These are phyloP conservation scores for Nomia melanderi DNA, from an alignment of 1,140 invertebrate species.

Conservation along the genomic window DNA sequence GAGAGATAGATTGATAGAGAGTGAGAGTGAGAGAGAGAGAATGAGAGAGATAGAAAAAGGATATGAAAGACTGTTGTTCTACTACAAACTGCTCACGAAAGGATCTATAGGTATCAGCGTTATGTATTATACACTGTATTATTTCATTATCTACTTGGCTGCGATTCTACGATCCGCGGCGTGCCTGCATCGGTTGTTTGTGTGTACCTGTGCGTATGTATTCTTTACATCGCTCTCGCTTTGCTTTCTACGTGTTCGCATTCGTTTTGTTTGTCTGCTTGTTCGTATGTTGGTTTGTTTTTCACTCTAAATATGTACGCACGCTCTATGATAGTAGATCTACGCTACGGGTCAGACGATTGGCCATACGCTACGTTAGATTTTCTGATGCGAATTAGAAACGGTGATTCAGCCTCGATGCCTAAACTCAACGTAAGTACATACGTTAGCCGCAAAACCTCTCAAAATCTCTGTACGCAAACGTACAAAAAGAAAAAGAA, in stretches of 20 bases:
- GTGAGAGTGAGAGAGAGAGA: constrained; percentile 2
- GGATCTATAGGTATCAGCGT: constrained; percentile 30
- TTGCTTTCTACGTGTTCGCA: not conserved
- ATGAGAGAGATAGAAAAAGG: no score
- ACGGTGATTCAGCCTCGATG: constrained; percentile 46
- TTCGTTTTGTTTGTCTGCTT: not conserved
- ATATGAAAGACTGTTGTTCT: constrained; percentile 17
- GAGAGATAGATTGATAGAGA: no score
- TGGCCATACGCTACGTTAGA: constrained; percentile 54
- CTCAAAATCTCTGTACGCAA: constrained; percentile 4
- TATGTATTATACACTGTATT: constrained; percentile 22
- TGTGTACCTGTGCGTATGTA: not conserved
- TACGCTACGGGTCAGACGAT: not conserved
- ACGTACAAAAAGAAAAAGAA: not conserved
- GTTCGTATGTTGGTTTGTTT: no score
- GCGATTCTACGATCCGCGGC: constrained; percentile 58
- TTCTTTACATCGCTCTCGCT: not conserved
- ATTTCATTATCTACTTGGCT: constrained; percentile 47
- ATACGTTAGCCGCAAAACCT: constrained; percentile 21
- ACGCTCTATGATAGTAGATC: constrained; percentile 23
- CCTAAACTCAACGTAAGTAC: constrained; percentile 41
- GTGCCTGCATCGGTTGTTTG: constrained; percentile 27
- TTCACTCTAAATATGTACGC: not conserved
- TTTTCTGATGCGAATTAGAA: constrained; percentile 41
- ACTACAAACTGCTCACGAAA: constrained; percentile 28